phyloP scores from a whole-genome alignment of 2,888 invertebrate genomes.

The Hirudinaria manillensis region DNA sequence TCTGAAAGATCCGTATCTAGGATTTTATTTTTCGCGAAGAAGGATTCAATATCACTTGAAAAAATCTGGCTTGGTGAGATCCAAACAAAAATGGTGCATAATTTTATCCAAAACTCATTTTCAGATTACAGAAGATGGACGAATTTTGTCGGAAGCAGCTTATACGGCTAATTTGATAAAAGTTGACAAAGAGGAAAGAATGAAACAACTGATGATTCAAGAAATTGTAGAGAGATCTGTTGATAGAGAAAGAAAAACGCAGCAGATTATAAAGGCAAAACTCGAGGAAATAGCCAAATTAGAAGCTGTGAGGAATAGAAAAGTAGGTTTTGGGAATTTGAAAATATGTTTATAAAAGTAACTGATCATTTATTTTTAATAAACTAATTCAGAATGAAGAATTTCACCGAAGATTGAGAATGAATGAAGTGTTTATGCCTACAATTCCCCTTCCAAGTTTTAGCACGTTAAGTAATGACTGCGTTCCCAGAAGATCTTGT shows the following conservation, averaged over 20 bases:
- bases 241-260: slow-evolving; percentile 36
- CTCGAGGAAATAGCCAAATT: slow-evolving; percentile 54
- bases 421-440: slow-evolving; percentile 18
- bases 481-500: neutral
- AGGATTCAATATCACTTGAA: slow-evolving; percentile 49
- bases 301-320: slow-evolving; percentile 46
- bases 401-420: slow-evolving; percentile 4
- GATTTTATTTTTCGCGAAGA: slow-evolving; percentile 50
- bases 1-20: slow-evolving; percentile 50
- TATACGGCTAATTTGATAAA: slow-evolving; percentile 50
- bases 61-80: slow-evolving; percentile 50
- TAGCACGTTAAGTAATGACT: neutral
- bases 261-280: slow-evolving; percentile 46
- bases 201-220: slow-evolving; percentile 53
- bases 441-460: neutral
- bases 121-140: slow-evolving; percentile 48
- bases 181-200: slow-evolving; percentile 51
- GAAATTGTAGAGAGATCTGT: slow-evolving; percentile 52
- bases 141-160: slow-evolving; percentile 50
- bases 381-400: slow-evolving; percentile 10
- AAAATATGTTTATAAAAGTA: neutral
- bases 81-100: neutral
- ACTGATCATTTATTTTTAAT: neutral
- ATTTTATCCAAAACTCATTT: slow-evolving; percentile 19
- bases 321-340: slow-evolving; percentile 48